Percentiles rank a stretch among this genome's conserved stretches.
phyloP scores from a whole-genome alignment of 2,888 invertebrate species.

The Crioceris asparagi region DNA sequence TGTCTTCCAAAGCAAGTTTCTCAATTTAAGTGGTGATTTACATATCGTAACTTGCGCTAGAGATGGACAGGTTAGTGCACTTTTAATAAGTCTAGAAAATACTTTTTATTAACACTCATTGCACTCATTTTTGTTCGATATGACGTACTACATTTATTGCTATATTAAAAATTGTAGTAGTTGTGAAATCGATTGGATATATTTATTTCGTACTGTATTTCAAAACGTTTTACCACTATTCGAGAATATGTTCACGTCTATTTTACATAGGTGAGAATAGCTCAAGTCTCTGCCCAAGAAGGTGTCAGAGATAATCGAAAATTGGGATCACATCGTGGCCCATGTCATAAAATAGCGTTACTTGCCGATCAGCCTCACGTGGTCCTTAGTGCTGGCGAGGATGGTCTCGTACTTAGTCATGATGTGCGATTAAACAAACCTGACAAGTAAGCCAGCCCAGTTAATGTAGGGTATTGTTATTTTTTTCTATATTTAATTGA shows the following conservation, averaged over 20 bases:
- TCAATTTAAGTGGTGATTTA: constrained; percentile 66
- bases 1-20: constrained; percentile 85
- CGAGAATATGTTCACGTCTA: neutral
- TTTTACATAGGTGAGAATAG: constrained; percentile 34
- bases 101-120: too few relatives aligned
- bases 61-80: constrained; percentile 67
- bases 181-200: too few relatives aligned
- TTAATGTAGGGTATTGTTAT: neutral
- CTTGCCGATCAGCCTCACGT: constrained; percentile 65
- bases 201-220: too few relatives aligned
- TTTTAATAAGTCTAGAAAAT: neutral
- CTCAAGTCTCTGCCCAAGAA: constrained; percentile 48
- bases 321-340: constrained; percentile 57
- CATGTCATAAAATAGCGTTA: constrained; percentile 79
- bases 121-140: too few relatives aligned
- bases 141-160: too few relatives aligned
- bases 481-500: constrained; percentile 1
- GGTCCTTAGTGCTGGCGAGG: constrained; percentile 80
- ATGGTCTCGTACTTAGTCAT: constrained; percentile 67
- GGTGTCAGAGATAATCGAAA: constrained; percentile 41
- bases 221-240: too few relatives aligned
- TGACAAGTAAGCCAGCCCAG: constrained; percentile 32
- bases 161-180: too few relatives aligned
- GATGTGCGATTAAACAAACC: constrained; percentile 68
- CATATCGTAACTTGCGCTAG: constrained; percentile 81